Evolutionary conservation across 2,797 vertebrate species (phyloP).

Genomic region (Clarias pachynema): DNA sequence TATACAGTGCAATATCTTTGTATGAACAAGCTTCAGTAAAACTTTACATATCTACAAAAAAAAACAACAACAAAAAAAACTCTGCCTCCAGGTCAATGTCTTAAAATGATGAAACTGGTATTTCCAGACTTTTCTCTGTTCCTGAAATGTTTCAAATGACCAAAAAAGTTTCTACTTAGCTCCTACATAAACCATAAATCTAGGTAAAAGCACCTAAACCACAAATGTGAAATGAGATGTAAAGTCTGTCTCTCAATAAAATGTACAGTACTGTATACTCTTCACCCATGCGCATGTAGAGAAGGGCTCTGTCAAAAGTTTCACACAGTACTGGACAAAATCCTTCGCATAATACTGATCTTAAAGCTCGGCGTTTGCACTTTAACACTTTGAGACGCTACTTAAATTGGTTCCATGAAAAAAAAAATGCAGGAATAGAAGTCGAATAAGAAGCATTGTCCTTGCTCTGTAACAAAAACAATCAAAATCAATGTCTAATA

Average conservation of each 20-base stretch:
- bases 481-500: background rate
- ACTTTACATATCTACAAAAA: constrained; percentile 47
- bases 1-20: constrained; percentile 17
- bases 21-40: constrained; percentile 25
- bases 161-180: constrained; percentile 1
- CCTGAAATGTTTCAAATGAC: constrained; percentile 30
- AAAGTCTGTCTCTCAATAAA: background rate
- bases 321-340: constrained; percentile 9
- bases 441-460: background rate
- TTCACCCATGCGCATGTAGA: background rate
- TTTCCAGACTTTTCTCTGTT: background rate
- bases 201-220: constrained; percentile 4
- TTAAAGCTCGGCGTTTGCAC: background rate
- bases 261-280: background rate
- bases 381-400: constrained; percentile 12
- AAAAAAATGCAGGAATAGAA: background rate
- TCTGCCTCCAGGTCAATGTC: background rate
- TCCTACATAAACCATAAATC: background rate
- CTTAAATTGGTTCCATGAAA: background rate
- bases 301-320: background rate
- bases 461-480: background rate
- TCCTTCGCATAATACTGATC: constrained; percentile 49
- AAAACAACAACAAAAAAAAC: constrained; percentile 5
- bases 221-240: background rate
- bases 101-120: constrained; percentile 13